Evolutionary conservation across 2,888 invertebrate species (phyloP).

Genomic region (Drosophila birchii): DNA sequence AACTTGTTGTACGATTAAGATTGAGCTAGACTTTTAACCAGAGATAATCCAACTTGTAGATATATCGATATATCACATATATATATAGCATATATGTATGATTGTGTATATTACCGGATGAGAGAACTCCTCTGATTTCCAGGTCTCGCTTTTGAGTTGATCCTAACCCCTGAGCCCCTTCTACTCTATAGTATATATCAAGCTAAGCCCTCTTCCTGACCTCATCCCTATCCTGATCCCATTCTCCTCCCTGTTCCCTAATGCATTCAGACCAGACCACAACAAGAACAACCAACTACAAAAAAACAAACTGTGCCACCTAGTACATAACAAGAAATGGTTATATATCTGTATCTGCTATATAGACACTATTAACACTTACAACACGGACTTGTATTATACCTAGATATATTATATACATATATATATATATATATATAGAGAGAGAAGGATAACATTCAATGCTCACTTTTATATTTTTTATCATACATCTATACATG

Average conservation of each 20-base stretch:
- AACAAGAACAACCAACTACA: constrained; percentile 35
- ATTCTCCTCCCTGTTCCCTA: not conserved
- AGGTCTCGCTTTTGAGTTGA: constrained; percentile 65
- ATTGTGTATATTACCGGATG: constrained; percentile 68
- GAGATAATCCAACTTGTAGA: constrained; percentile 49
- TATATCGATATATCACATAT: constrained; percentile 50
- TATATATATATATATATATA: constrained; percentile 23
- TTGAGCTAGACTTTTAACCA: constrained; percentile 78
- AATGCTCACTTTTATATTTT: constrained; percentile 79
- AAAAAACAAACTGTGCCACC: constrained; percentile 79
- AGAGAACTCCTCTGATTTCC: constrained; percentile 50
- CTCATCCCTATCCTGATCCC: not conserved
- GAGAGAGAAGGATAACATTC: constrained; percentile 53
- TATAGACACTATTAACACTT: constrained; percentile 43
- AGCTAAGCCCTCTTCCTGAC: no score
- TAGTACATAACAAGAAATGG: constrained; percentile 80
- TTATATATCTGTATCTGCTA: constrained; percentile 75
- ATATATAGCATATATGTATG: constrained; percentile 46
- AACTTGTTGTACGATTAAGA: constrained; percentile 77
- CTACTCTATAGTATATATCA: constrained; percentile 23
- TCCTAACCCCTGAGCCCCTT: constrained; percentile 10
- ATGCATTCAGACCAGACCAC: constrained; percentile 56
- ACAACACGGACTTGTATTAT: constrained; percentile 58
- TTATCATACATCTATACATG: constrained; percentile 73
- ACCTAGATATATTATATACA: constrained; percentile 32